These are phyloP conservation scores for Hippocampus mohnikei DNA, from an alignment of 2,113 vertebrate genomes.

Conservation along the genomic window DNA sequence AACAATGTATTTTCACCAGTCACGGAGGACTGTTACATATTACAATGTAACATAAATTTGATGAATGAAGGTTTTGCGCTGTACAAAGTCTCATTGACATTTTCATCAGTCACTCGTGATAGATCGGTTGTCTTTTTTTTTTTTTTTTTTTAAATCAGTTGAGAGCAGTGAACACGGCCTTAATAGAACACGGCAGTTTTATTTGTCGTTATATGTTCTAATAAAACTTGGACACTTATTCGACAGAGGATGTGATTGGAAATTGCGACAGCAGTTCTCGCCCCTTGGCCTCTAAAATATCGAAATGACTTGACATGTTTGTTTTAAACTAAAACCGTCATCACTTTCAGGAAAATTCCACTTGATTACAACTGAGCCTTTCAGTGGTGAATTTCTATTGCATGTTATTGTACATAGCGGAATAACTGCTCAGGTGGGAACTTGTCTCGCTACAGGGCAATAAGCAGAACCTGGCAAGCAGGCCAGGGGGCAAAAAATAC, in stretches of 20 bases:
- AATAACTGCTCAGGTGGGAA: slow-evolving; percentile 12
- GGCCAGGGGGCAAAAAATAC: slow-evolving; percentile 1
- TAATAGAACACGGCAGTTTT: not conserved
- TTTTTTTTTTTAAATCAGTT: not conserved
- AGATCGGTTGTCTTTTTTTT: too few species aligned
- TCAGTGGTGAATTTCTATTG: not conserved
- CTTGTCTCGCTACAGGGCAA: not conserved
- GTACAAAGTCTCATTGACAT: too few species aligned
- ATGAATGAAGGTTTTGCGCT: not conserved
- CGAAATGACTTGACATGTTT: not conserved
- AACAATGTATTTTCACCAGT: not conserved
- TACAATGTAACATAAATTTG: not conserved
- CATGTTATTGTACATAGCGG: slow-evolving; percentile 7
- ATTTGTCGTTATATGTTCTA: not conserved
- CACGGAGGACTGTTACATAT: not conserved
- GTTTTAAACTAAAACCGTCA: not conserved
- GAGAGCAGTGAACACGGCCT: not conserved
- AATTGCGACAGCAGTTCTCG: not conserved
- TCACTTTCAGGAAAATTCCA: slow-evolving; percentile 8
- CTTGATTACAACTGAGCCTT: slow-evolving; percentile 3
- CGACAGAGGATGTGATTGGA: not conserved
- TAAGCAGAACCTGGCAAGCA: not conserved
- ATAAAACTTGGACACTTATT: not conserved
- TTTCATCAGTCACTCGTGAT: too few species aligned
- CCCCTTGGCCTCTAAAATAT: not conserved